Evolutionary conservation across 2,113 vertebrate species (phyloP).

Genomic region (Megaceryle torquata): DNA sequence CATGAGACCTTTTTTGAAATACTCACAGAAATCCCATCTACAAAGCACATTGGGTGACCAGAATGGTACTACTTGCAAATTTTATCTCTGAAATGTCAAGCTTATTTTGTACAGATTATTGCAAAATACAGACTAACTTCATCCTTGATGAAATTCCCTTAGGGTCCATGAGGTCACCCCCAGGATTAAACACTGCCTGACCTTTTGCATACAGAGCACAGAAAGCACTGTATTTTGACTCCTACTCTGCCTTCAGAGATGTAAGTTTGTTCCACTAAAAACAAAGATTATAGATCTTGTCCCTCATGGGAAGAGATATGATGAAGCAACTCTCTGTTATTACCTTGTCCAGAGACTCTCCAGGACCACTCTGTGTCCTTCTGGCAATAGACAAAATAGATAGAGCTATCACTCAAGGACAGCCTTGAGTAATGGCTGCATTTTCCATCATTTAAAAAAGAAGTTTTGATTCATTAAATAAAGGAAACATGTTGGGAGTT

Average conservation of each 20-base stretch:
- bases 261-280: constrained; percentile 32
- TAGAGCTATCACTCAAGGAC: constrained; percentile 36
- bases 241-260: background rate
- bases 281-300: constrained; percentile 16
- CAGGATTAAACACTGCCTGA: constrained; percentile 27
- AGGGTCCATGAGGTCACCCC: constrained; percentile 4
- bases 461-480: background rate
- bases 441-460: background rate
- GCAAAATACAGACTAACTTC: constrained; percentile 20
- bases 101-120: constrained; percentile 36
- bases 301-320: background rate
- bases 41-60: background rate
- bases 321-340: constrained; percentile 15
- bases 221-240: constrained; percentile 9
- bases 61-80: background rate
- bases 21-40: constrained; percentile 10
- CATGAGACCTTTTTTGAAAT: constrained; percentile 19
- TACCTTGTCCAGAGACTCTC: constrained; percentile 17
- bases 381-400: constrained; percentile 31
- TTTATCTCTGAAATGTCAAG: constrained; percentile 43
- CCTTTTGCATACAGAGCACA: background rate
- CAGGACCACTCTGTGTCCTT: background rate
- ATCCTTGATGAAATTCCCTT: constrained; percentile 43
- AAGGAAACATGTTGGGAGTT: background rate
- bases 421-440: background rate